A percentile compares a stretch with the other conserved stretches of the same genome.
Evolutionary conservation across 2,888 invertebrate genomes (phyloP).

Genomic region (Proisotoma minuta): DNA sequence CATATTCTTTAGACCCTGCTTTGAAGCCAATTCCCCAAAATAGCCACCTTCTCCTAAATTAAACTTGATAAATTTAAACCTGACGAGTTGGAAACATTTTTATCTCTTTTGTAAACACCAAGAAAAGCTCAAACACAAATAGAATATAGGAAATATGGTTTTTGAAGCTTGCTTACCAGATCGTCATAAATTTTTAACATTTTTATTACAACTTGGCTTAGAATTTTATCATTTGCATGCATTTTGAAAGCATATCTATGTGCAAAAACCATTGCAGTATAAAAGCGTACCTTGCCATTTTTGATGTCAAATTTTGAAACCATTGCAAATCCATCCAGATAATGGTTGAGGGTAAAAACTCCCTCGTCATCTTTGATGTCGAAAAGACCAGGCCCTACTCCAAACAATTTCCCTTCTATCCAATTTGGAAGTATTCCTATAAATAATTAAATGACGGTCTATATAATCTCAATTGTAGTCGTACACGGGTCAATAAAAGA

Average conservation of each 20-base stretch:
- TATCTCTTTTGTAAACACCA: neutral
- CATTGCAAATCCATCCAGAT: slow-evolving; percentile 55
- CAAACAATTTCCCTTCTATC: slow-evolving; percentile 52
- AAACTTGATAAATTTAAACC: slow-evolving; percentile 30
- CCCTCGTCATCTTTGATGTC: slow-evolving; percentile 49
- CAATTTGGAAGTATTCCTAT: slow-evolving; percentile 52
- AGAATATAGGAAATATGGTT: slow-evolving; percentile 3
- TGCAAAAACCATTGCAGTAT: neutral
- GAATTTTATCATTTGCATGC: too few species aligned
- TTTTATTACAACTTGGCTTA: too few species aligned
- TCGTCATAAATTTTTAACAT: too few species aligned
- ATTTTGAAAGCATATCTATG: too few species aligned
- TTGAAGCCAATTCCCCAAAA: slow-evolving; percentile 9
- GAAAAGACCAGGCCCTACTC: slow-evolving; percentile 55
- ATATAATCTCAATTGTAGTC: neutral
- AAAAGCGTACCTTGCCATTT: slow-evolving; percentile 50
- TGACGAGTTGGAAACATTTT: neutral
- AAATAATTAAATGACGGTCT: slow-evolving; percentile 7
- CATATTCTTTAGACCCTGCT: too few species aligned
- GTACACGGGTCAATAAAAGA: neutral
- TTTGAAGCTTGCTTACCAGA: too few species aligned
- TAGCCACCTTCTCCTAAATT: slow-evolving; percentile 16
- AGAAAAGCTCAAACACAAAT: slow-evolving; percentile 3
- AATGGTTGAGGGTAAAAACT: slow-evolving; percentile 52
- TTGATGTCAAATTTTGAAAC: slow-evolving; percentile 53